Evolutionary conservation across 2,113 vertebrate genomes (phyloP).

Genomic region (Indicator maculatus): DNA sequence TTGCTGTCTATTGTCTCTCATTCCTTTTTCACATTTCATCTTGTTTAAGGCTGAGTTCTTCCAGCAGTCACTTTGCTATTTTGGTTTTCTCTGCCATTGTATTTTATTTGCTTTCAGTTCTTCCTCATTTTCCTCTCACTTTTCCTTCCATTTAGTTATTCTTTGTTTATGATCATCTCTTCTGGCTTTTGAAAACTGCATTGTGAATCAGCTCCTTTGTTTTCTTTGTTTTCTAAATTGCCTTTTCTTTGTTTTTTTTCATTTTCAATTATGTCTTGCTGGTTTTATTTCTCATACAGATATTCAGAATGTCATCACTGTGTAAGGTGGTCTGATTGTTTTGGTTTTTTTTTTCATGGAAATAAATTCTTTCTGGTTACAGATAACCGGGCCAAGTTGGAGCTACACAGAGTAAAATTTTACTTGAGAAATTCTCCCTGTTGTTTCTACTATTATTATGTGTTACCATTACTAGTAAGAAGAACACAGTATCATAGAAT

Average conservation of each 20-base stretch:
- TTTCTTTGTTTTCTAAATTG: background rate
- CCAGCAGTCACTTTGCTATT: background rate
- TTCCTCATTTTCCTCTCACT: background rate
- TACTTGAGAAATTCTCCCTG: background rate
- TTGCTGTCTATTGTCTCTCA: background rate
- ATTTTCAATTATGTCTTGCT: background rate
- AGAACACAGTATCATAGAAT: too few species aligned
- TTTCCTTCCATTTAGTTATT: background rate
- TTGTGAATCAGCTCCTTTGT: background rate
- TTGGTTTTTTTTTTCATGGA: background rate
- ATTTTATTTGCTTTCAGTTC: background rate
- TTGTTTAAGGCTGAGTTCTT: background rate
- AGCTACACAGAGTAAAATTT: background rate
- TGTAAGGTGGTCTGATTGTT: background rate
- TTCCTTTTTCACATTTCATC: background rate
- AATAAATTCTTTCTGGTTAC: background rate
- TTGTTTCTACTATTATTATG: background rate
- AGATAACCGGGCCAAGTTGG: background rate
- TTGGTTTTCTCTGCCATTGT: background rate
- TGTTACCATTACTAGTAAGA: background rate
- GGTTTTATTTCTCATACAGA: background rate
- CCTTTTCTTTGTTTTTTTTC: background rate
- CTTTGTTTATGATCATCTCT: constrained; percentile 19
- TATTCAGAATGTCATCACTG: background rate
- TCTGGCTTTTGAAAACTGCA: background rate